Evolutionary conservation across 2,113 vertebrate genomes (phyloP).

Genomic region (Xenus cinereus): DNA sequence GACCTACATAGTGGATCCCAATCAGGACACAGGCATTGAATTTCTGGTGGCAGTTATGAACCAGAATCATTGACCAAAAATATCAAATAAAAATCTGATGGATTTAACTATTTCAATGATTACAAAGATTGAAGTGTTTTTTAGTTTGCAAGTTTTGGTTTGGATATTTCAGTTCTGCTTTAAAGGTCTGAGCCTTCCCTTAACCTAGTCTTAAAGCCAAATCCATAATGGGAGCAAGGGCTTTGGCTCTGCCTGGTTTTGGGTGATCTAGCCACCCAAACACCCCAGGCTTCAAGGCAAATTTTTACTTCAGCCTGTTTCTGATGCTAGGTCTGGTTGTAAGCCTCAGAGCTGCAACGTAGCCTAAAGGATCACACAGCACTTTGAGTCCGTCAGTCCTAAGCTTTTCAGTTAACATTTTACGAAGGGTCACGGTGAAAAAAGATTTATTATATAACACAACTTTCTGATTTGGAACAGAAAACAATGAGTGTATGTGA

Average conservation of each 20-base stretch:
- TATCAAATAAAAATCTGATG: neutral
- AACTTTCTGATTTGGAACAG: conserved; percentile 42
- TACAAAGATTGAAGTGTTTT: neutral
- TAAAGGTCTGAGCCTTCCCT: neutral
- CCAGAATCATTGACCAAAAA: neutral
- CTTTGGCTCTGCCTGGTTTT: neutral
- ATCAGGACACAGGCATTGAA: neutral
- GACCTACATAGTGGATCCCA: neutral
- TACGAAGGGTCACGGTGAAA: neutral
- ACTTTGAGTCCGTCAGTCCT: neutral
- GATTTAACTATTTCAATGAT: neutral
- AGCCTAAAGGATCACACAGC: neutral
- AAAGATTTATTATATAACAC: conserved; percentile 30
- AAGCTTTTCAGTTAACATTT: conserved; percentile 23
- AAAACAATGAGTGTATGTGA: conserved; percentile 33
- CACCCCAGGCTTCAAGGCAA: neutral
- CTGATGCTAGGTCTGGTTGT: neutral
- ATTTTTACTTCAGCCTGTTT: neutral
- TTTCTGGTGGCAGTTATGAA: neutral
- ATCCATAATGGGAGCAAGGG: rapidly evolving
- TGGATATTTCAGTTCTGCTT: neutral
- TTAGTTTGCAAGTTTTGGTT: neutral
- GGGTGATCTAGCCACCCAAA: neutral
- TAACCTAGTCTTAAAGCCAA: neutral
- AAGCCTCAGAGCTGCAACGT: neutral